Percentiles rank a stretch among this genome's conserved stretches.
These are phyloP conservation scores for Enteromius fasciolatus DNA, from an alignment of 2,797 vertebrate species.

Conservation along the genomic window DNA sequence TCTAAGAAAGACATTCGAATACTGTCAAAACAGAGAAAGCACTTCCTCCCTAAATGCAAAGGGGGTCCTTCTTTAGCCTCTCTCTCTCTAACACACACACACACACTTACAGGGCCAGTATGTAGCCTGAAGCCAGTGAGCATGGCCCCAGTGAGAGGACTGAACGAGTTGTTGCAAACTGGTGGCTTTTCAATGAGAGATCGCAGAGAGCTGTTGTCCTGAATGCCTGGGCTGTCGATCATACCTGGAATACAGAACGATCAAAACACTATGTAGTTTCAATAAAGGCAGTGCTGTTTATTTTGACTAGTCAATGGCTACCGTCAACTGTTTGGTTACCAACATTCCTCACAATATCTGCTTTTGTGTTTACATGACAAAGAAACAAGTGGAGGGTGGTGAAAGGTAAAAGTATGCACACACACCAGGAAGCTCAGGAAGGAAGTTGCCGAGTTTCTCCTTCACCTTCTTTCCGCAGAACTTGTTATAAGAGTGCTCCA, in stretches of 20 bases:
- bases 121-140: slow-evolving; percentile 95
- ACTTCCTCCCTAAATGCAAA: not conserved
- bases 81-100: not conserved
- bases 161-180: slow-evolving; percentile 93
- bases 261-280: not conserved
- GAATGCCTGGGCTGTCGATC: slow-evolving; percentile 93
- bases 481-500: slow-evolving; percentile 96
- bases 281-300: too few relatives aligned
- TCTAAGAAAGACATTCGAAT: not conserved
- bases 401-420: not conserved
- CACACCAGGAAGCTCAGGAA: slow-evolving; percentile 91
- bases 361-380: not conserved
- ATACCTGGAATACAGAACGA: slow-evolving; percentile 77
- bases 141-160: slow-evolving; percentile 91
- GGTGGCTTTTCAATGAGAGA: slow-evolving; percentile 96
- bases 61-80: not conserved
- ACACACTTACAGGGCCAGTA: slow-evolving; percentile 86
- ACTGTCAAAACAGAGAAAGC: slow-evolving; percentile 2
- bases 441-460: slow-evolving; percentile 97
- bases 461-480: slow-evolving; percentile 99
- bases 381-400: not conserved
- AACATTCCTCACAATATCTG: not conserved
- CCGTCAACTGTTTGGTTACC: not conserved
- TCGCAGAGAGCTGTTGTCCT: slow-evolving; percentile 94
- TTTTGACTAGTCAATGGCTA: not conserved